A percentile compares a stretch with the other conserved stretches of the same genome.
phyloP scores from a whole-genome alignment of 2,888 invertebrate genomes.

The Cheilosia vulpina region DNA sequence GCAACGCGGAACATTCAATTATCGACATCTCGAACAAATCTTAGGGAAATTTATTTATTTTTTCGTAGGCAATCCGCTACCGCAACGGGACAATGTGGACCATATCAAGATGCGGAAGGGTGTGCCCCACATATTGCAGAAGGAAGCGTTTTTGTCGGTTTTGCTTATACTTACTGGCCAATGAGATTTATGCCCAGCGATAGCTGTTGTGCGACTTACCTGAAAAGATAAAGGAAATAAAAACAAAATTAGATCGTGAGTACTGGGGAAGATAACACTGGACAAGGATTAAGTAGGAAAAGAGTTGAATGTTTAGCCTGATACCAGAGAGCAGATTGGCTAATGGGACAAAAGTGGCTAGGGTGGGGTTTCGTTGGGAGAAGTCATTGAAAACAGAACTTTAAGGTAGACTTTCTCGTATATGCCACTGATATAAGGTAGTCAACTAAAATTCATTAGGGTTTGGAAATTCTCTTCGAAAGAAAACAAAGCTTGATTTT shows the following conservation, averaged over 20 bases:
- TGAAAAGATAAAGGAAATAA: slow-evolving; percentile 47
- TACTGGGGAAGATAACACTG: slow-evolving; percentile 9
- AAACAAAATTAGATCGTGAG: slow-evolving; percentile 61
- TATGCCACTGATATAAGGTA: too few species aligned
- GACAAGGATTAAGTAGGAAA: slow-evolving; percentile 1
- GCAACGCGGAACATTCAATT: slow-evolving; percentile 70
- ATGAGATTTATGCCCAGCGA: slow-evolving; percentile 58
- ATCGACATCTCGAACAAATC: slow-evolving; percentile 68
- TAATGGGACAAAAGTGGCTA: background rate
- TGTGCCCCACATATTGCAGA: slow-evolving; percentile 39
- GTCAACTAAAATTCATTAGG: too few species aligned
- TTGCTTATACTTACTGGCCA: slow-evolving; percentile 38
- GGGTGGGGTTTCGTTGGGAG: too few species aligned
- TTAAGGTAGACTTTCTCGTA: too few species aligned
- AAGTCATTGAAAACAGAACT: too few species aligned
- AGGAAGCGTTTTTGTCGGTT: slow-evolving; percentile 29
- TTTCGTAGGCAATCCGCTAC: slow-evolving; percentile 28
- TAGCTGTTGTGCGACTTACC: slow-evolving; percentile 56
- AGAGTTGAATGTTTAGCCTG: too few species aligned
- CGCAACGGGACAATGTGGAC: slow-evolving; percentile 56
- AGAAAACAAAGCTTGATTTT: too few species aligned
- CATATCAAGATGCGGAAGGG: slow-evolving; percentile 49
- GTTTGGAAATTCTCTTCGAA: too few species aligned
- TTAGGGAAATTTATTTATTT: slow-evolving; percentile 55
- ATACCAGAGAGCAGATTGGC: background rate